Base-by-base conservation (phyloP, 1,140 invertebrate species). In the Hestina assimilis region DNA sequence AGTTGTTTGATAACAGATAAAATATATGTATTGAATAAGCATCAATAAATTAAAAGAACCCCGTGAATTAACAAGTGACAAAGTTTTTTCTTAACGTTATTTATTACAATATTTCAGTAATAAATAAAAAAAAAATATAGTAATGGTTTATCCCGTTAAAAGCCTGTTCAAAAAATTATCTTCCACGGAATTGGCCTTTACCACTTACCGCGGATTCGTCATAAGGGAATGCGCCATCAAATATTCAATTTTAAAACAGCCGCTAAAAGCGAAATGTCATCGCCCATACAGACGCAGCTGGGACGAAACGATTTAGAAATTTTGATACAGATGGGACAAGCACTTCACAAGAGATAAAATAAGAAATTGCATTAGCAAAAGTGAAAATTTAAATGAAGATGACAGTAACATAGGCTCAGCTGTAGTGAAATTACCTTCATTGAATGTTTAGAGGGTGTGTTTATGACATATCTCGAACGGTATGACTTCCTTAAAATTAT, bases 241-340 rank as follows among this genome's bases (percentile, higher is more conserved):
- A 88, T 88, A 88, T 88, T 88, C 85, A 88, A 88, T 85, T 88
- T 88, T 88, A 88, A 88, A 88, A 85, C 82, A 83, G 69, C 73
- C 80, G 82, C 85, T 88, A 88, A 88, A 84, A 88, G 85, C 85
- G 79, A 87, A 87, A 85, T 70, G 85, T 86, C 83, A 86, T 88
- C 82, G 82, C 72, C 66, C 66, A 72, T 75, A 67, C 76, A 69
- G 68, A 69, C 80, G 71, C 85, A 88, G 85, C 80, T 88, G 85
- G 73, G 83, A 76, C 83, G 73, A 76, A 70, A 77, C 83, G 76
- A 86, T 86, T 81, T 84, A 87, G 74, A 84, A 82, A 85, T 84
- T 84, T 85, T 70, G 75, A 65, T 79, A 81, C 85, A 88, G 84
- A 88, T 87, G 84, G 85, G 83, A 79, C 85, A 76, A 76, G 79